Base-by-base conservation (phyloP, 2,888 invertebrate genomes). In the Unio pictorum region DNA sequence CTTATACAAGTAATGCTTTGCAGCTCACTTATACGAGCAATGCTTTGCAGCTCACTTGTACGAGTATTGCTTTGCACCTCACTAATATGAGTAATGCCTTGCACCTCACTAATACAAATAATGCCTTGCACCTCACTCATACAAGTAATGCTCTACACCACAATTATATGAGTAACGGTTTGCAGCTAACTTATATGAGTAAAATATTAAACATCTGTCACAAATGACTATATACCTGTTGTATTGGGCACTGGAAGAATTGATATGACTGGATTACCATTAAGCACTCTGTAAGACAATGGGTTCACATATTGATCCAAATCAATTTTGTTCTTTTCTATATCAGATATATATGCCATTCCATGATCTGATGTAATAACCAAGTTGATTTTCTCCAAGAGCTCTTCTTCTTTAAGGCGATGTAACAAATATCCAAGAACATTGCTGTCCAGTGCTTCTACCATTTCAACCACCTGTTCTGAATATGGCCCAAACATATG, bases 301-400 rank as follows among this genome's bases (percentile, higher is more conserved):
- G 74, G 66, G 34, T 77, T 64, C 34, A 86, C 76, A 68, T 83
- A 81, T 4, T 82, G 59, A 74, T 84, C 81, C 26, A 87, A 68
- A 62, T 85, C 71, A 45, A 88, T 83, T 20, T 68, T 76, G 61
- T 71, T 81, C 67, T 66, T 64, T 45, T 61, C 66, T 59, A 82
- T 78, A 66, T 60, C 62, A 62, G 80, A 81, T 61, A 94, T 93
- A 45, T 90, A 89, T 3, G 91, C 87, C 93, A 94, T 93, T 23
- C 95, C 95, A 89, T 95, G 95, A 88, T 95, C 94, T 89, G 94
- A 94, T 61, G 94, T 88, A 73, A 94, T 91, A 69, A 95, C 91
- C 1, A 95, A 91, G 86, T 94, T 94, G 0, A 93, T 91, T 76
- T 91, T 91, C 54, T 92, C 89, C 7, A 88, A 83, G 64, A 94